These are phyloP conservation scores for Parapsyche elsis DNA, from an alignment of 1,140 invertebrate species.

Conservation along the genomic window DNA sequence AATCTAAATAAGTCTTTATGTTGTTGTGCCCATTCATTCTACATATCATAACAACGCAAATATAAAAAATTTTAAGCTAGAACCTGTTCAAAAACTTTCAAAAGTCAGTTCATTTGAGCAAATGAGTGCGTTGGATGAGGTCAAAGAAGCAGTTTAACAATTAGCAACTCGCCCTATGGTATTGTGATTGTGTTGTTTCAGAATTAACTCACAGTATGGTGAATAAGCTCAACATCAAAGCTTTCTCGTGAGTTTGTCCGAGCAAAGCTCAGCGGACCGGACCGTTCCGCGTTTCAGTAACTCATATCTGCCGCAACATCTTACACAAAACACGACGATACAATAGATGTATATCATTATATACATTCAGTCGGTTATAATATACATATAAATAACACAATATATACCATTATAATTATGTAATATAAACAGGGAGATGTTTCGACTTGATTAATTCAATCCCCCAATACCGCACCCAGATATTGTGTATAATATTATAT, in stretches of 20 bases:
- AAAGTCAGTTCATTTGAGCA: no score
- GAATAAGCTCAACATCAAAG: constrained; percentile 13
- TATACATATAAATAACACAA: background rate
- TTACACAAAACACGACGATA: background rate
- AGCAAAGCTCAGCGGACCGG: background rate
- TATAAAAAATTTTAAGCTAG: no score
- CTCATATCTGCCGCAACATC: background rate
- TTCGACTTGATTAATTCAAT: constrained; percentile 30
- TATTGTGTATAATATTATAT: constrained; percentile 24
- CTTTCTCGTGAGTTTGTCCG: background rate
- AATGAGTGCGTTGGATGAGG: no score
- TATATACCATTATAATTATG: background rate
- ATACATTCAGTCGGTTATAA: background rate
- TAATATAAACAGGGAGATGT: constrained; percentile 3
- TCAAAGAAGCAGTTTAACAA: no score
- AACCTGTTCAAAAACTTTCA: no score
- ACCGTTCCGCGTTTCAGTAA: background rate
- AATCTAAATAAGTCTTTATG: no score
- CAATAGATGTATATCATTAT: background rate
- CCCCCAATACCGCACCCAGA: background rate
- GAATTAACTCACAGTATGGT: background rate
- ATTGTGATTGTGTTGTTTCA: background rate
- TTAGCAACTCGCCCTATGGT: no score
- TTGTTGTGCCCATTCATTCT: no score
- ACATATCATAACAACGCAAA: no score